Base-by-base conservation (phyloP, 2,888 invertebrate species). In the Heliconius erato region DNA sequence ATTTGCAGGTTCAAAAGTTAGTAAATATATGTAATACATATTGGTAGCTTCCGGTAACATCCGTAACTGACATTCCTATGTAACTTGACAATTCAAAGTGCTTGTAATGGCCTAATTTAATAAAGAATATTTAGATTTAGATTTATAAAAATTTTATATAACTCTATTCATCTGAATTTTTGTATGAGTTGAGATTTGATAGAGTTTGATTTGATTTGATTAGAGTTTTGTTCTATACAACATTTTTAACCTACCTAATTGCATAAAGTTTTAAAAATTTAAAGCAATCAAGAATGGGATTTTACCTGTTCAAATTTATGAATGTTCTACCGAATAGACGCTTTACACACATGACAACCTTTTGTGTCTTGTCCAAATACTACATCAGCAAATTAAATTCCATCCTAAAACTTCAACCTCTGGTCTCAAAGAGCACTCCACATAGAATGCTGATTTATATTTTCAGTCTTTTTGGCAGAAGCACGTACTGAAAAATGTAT, bases 291-390 rank as follows among this genome's bases (percentile, higher is more conserved):
- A 63, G 3, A 11, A 63, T 12, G 1, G 2, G 0, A n/a, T 63
- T 63, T 63, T 11, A 3, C n/a, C 12, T 63, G n/a, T n/a, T 63
- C 4, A 63, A 63, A 63, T 12, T 63, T 12, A 63, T n/a, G 63
- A 68, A 32, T 9, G 1, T 32, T 68, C 16, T 32, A 68, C 16
- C 2, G 16, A 68, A 68, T n/a, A 23, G 16, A 68, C 16, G 16
- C 32, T 69, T 35, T n/a, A 40, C 35, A 23, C 23, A 35, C n/a
- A 40, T 69, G 35, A 40, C 40, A 71, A n/a, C 11, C 11, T 71
- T 12, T 40, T 44, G 71, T 71, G 40, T n/a, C 71, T 71, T 44
- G n/a, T 71, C 40, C 44, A 72, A 72, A 72, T 72, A 49, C 26
- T 49, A 49, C 40, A 26, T 26, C 71, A 26, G 44, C 44, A 26